Evolutionary conservation across 2,888 invertebrate species (phyloP).

Genomic region (Ophioninae sp.): DNA sequence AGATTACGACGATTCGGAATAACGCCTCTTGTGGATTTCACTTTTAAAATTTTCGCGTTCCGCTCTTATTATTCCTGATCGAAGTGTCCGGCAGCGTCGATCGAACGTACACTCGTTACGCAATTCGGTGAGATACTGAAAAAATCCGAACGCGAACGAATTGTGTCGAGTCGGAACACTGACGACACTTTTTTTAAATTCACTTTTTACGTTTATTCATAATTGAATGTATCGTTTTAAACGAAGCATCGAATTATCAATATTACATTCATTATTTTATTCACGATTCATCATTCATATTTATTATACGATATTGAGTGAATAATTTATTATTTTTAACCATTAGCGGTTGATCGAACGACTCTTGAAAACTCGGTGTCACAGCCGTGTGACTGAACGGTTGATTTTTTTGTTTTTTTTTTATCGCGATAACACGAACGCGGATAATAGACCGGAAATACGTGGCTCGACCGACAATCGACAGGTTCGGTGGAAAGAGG

Average conservation of each 20-base stretch:
- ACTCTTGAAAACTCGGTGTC: neutral
- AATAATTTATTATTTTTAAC: neutral
- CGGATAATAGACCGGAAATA: conserved; percentile 39
- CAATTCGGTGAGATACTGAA: neutral
- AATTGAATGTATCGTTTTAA: no score
- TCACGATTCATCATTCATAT: no score
- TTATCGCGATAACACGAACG: conserved; percentile 17
- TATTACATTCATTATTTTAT: no score
- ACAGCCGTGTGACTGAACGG: neutral
- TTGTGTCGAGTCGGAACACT: no score
- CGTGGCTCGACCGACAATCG: conserved; percentile 27
- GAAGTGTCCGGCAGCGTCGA: conserved; percentile 19
- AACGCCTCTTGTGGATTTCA: conserved; percentile 41
- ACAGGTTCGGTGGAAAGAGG: conserved; percentile 40
- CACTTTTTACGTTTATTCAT: no score
- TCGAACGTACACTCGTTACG: neutral
- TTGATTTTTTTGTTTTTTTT: conserved; percentile 15
- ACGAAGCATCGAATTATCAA: no score
- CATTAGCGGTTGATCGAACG: neutral
- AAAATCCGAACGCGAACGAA: no score
- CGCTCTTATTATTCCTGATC: conserved; percentile 4
- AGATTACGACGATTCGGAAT: conserved; percentile 39
- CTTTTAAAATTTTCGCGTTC: conserved; percentile 25
- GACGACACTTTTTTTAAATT: no score
- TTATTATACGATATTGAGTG: no score